Evolutionary conservation across 2,113 vertebrate species (phyloP).

Genomic region (Tachysurus fulvidraco): DNA sequence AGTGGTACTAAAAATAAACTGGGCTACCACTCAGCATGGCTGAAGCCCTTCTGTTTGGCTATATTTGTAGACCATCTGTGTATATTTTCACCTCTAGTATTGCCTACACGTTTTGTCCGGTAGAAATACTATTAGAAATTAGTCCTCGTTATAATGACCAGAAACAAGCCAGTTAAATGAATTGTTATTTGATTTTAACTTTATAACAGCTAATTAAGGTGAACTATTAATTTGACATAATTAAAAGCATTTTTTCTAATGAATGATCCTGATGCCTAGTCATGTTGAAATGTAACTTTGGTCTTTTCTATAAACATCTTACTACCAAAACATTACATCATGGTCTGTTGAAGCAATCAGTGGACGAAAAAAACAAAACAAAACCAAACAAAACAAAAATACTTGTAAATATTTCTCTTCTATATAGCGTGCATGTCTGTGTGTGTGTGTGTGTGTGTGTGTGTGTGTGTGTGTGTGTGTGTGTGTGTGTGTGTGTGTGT

Average conservation of each 20-base stretch:
- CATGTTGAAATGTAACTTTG: not conserved
- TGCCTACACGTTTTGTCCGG: conserved; percentile 39
- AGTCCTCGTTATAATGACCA: not conserved
- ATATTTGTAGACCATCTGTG: conserved; percentile 61
- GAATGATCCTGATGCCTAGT: conserved; percentile 12
- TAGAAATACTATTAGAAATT: conserved; percentile 4
- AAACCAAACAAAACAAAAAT: not conserved
- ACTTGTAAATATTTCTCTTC: not conserved
- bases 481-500: conserved; percentile 22
- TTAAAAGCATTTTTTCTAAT: not conserved
- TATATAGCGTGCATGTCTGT: not conserved
- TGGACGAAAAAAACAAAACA: not conserved
- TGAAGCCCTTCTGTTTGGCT: conserved; percentile 63
- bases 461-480: conserved; percentile 20
- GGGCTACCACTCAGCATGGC: conserved; percentile 57
- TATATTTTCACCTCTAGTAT: conserved; percentile 61
- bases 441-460: conserved; percentile 7
- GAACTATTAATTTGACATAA: not conserved
- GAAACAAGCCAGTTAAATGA: not conserved
- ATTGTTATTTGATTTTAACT: conserved; percentile 7
- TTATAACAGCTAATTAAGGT: not conserved
- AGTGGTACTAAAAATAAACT: conserved; percentile 70
- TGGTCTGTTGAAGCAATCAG: conserved; percentile 33
- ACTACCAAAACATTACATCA: conserved; percentile 15
- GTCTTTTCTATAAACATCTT: conserved; percentile 29